phyloP scores from a whole-genome alignment of 2,888 invertebrate species.

The Patella caerulea region DNA sequence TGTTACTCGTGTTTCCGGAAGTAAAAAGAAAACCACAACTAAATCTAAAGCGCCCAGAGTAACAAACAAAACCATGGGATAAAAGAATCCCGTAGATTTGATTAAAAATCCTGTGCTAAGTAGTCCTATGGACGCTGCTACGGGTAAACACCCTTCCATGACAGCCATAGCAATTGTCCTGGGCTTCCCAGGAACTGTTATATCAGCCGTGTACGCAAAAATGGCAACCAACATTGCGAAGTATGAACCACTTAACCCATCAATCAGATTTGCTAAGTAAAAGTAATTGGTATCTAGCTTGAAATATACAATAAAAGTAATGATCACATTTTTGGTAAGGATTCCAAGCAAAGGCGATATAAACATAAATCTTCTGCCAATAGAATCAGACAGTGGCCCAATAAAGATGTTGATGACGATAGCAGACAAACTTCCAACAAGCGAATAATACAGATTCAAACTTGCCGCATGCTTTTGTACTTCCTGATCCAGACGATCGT shows the following conservation, averaged over 20 bases:
- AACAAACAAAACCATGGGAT: constrained; percentile 27
- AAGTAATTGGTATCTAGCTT: constrained; percentile 28
- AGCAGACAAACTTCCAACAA: neutral
- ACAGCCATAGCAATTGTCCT: constrained; percentile 37
- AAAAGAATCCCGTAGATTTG: constrained; percentile 29
- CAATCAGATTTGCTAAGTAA: constrained; percentile 32
- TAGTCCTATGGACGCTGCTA: constrained; percentile 28
- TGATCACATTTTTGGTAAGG: neutral
- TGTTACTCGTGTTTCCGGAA: constrained; percentile 35
- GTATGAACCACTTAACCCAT: constrained; percentile 41
- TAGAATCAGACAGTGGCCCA: neutral
- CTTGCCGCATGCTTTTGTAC: neutral
- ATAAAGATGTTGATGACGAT: neutral
- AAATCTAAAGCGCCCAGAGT: constrained; percentile 20
- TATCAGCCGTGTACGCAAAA: constrained; percentile 40
- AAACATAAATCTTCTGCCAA: constrained; percentile 6
- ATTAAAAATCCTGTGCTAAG: constrained; percentile 43
- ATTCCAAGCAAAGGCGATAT: neutral
- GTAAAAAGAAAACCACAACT: constrained; percentile 28
- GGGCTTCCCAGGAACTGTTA: constrained; percentile 35
- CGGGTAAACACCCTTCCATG: constrained; percentile 35
- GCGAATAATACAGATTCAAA: neutral
- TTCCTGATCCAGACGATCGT: neutral
- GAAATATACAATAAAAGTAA: neutral
- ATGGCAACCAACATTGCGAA: constrained; percentile 32